Evolutionary conservation across 2,797 vertebrate species (phyloP), one percentile per base, ranked within the genome.

Genomic region (Octomys mimax): DNA sequence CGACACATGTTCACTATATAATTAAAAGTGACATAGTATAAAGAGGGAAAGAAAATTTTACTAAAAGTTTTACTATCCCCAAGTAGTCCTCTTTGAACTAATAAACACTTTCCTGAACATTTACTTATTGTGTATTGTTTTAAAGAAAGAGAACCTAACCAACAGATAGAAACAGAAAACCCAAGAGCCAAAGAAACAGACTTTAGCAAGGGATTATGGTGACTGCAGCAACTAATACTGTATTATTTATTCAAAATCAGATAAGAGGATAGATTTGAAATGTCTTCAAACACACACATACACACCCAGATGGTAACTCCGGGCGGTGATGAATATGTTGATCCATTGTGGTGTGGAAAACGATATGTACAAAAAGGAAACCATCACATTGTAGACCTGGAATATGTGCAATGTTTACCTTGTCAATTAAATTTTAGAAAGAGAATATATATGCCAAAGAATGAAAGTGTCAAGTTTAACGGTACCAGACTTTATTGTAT

Each of bases 21-120:
- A 82, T 79, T 83, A 61, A 90, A 94, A 92, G 84, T 2, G 9
- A 31, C 85, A 5, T 61, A 89, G 22, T 84, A 80, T 24, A 92
- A 89, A 87, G 16, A 68, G 91, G 12, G 86, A 89, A 95, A 49
- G 28, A 79, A 77, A 94, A 82, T 90, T 71, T 93, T n/a, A 59
- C 14, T 70, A 42, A 84, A 82, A 84, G 57, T 28, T 79, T 91
- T 11, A 36, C 3, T 13, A 33, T 16, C 39, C 13, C 62, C 3
- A 81, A 87, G 46, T 11, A 49, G 68, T 92, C 42, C 33, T 73
- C 78, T 94, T 84, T 86, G 78, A 19, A 95, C 54, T 39, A 52
- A 28, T 78, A 5, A 92, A 36, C 39, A 66, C 93, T 73, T 90
- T 79, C 28, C 33, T 62, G 42, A 64, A 52, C 13, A n/a, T 78